phyloP scores from a whole-genome alignment of 1,140 invertebrate species.

The Pseudomyrmex flavicornis region DNA sequence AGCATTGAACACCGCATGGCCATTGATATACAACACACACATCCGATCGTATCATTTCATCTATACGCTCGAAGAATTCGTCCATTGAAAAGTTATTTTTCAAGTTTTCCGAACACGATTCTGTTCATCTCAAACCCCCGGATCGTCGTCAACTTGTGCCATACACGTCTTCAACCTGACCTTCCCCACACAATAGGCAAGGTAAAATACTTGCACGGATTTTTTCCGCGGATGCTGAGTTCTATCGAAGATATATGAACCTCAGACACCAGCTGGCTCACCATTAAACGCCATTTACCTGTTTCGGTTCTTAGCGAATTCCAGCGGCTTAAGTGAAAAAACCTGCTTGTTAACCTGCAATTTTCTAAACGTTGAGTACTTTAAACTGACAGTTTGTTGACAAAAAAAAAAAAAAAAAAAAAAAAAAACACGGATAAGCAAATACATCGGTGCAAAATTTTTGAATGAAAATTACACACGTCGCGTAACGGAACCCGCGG shows the following conservation, averaged over 20 bases:
- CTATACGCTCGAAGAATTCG: not conserved
- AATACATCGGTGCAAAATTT: not conserved
- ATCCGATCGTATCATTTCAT: not conserved
- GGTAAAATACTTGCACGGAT: constrained; percentile 9
- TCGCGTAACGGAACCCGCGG: constrained; percentile 4
- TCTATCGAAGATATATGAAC: not conserved
- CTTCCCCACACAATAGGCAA: constrained; percentile 23
- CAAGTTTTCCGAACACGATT: not conserved
- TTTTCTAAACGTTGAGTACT: no score
- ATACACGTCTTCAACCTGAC: no score
- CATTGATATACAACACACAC: no score
- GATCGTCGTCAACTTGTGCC: not conserved
- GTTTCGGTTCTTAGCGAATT: no score
- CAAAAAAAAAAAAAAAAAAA: no score
- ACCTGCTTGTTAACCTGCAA: no score
- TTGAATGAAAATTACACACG: not conserved
- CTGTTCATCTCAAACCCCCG: not conserved
- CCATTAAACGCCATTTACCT: not conserved
- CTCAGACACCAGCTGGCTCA: not conserved
- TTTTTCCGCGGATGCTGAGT: constrained; percentile 15
- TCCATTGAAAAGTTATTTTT: not conserved
- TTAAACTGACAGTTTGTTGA: no score
- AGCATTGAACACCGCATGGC: no score
- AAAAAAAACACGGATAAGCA: no score
- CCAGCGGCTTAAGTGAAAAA: no score